These are phyloP conservation scores for Cyanoderma ruficeps DNA, from an alignment of 2,113 vertebrate genomes.

Conservation along the genomic window DNA sequence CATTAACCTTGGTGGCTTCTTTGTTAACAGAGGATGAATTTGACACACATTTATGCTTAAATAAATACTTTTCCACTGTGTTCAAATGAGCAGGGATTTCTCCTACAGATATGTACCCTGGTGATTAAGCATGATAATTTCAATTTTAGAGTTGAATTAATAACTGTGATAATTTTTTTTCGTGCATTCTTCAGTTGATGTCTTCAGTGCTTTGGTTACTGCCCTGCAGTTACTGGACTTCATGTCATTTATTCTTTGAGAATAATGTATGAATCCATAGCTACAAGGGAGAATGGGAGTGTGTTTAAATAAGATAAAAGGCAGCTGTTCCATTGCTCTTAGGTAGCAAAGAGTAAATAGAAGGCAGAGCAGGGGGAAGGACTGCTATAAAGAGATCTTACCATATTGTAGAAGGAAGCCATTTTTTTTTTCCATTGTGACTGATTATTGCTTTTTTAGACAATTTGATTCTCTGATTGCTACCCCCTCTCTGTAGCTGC, in stretches of 20 bases:
- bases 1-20: neutral
- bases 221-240: neutral
- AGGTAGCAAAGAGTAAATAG: neutral
- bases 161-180: neutral
- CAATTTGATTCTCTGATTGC: neutral
- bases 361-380: neutral
- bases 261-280: neutral
- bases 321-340: neutral
- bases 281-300: neutral
- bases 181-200: neutral
- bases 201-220: neutral
- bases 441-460: neutral
- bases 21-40: neutral
- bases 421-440: neutral
- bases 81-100: neutral
- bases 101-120: neutral
- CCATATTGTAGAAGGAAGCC: neutral
- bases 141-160: neutral
- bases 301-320: constrained; percentile 47
- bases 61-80: neutral
- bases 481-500: neutral
- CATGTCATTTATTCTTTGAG: neutral
- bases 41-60: neutral
- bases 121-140: neutral
- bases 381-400: neutral